Conservation (phyloP, 2,797 vertebrate species). For the Tadarida brasiliensis region DNA sequence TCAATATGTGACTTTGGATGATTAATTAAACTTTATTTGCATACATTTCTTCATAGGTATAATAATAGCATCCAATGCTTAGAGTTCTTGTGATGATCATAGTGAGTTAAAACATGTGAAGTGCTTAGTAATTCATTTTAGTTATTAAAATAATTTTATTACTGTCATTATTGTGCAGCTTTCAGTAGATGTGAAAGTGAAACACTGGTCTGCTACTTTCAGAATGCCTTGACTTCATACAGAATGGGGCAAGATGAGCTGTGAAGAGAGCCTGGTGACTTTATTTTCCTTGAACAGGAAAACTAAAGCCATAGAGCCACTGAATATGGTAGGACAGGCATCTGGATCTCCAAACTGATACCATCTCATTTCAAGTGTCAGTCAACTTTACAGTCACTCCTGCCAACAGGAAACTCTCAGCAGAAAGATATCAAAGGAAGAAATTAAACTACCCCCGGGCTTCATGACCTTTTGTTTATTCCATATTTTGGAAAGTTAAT, state of each 20-base stretch:
- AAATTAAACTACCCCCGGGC: not conserved
- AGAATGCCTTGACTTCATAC: not conserved
- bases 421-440: slow-evolving; percentile 10
- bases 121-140: not conserved
- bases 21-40: slow-evolving; percentile 56
- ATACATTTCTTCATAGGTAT: slow-evolving; percentile 22
- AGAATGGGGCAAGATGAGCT: not conserved
- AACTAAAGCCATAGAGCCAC: not conserved
- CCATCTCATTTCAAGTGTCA: slow-evolving; percentile 36
- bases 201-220: not conserved
- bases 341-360: slow-evolving; percentile 27
- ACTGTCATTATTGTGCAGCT: not conserved
- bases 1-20: slow-evolving; percentile 37
- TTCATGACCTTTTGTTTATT: slow-evolving; percentile 1
- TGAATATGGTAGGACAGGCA: not conserved
- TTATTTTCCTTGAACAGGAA: slow-evolving; percentile 45
- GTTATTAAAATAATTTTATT: not conserved
- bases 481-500: not conserved
- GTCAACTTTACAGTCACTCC: not conserved
- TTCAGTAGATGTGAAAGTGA: not conserved
- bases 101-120: slow-evolving; percentile 3
- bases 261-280: not conserved
- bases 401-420: not conserved
- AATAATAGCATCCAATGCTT: not conserved
- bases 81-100: slow-evolving; percentile 21